Evolutionary conservation across 2,113 vertebrate species (phyloP).

Genomic region (Oryctolagus cuniculus): DNA sequence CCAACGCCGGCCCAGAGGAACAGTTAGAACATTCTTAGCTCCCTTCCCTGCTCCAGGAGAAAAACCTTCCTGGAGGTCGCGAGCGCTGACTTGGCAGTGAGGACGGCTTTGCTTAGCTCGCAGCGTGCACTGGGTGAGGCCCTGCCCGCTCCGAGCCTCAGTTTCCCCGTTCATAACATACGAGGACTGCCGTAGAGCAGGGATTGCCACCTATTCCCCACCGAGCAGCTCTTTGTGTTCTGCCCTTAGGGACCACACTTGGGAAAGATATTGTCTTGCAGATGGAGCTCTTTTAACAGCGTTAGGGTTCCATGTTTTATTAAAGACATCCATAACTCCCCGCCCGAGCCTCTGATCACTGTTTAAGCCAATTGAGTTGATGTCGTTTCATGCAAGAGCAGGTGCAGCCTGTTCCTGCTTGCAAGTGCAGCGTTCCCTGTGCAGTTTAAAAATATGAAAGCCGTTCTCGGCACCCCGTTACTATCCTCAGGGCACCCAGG

Average conservation of each 20-base stretch:
- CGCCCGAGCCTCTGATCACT: neutral
- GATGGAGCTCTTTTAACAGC: conserved; percentile 9
- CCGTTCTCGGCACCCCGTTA: neutral
- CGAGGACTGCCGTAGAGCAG: neutral
- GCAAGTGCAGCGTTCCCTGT: neutral
- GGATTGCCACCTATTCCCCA: too few relatives aligned
- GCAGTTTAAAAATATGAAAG: neutral
- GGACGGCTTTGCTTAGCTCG: neutral
- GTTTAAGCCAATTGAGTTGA: neutral
- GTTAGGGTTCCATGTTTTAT: conserved; percentile 46
- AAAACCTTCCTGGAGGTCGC: neutral
- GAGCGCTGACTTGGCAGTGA: neutral
- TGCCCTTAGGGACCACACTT: neutral
- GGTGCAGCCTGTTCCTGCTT: neutral
- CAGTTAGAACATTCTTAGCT: neutral
- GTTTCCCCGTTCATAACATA: neutral
- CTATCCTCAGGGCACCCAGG: neutral
- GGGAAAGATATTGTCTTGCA: conserved; percentile 56
- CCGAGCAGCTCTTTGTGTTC: neutral
- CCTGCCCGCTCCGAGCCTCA: neutral
- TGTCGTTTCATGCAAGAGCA: conserved; percentile 1
- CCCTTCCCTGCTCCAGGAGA: neutral
- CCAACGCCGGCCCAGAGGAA: neutral
- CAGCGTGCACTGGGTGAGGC: neutral
- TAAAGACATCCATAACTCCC: conserved; percentile 64